Base-by-base conservation (phyloP, 2,113 vertebrate genomes). In the Rhizomys pruinosus region DNA sequence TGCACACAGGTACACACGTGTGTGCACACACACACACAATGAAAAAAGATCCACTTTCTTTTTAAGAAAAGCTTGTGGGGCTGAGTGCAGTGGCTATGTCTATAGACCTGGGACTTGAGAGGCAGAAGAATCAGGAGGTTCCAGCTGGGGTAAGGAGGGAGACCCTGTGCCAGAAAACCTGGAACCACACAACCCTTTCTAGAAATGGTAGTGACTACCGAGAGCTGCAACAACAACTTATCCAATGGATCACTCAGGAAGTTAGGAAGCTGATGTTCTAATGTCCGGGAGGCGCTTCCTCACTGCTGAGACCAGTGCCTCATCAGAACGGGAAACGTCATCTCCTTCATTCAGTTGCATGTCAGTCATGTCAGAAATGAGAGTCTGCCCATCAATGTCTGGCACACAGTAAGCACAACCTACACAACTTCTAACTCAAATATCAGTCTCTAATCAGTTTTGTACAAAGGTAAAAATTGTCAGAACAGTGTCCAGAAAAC, bases 341-440 rank as follows among this genome's bases (percentile, higher is more conserved):
- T 59, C 29, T 29, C 32, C 61, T 20, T 59, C 37, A 55, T 34
- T 85, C 4, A 16, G 37, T 6, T 37, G 57, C 29, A 25, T 10
- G 25, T 44, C 69, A 34, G 64, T 66, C 29, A 34, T 15, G 57
- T 52, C 42, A n/a, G 22, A 81, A 22, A 37, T 13, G 44, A 37
- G 74, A 72, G 64, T 13, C 68, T 19, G 4, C 55, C 37, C 66
- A 73, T 57, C 55, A 52, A 69, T 0, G 15, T 12, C 39, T 7
- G 61, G 7, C 64, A 66, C 1, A n/a, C 0, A 63, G 34, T 0
- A 7, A 68, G 44, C n/a, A 52, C 47, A 6, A 0, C 4, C 32
- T 17, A 47, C 1, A 15, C 6, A 10, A 32, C 19, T 39, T 34
- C 64, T 19, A 39, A 25, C 32, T 5, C 23, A n/a, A 39, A 11